Base-by-base conservation (phyloP, 2,888 invertebrate genomes). In the Asteroscopus sphinx region DNA sequence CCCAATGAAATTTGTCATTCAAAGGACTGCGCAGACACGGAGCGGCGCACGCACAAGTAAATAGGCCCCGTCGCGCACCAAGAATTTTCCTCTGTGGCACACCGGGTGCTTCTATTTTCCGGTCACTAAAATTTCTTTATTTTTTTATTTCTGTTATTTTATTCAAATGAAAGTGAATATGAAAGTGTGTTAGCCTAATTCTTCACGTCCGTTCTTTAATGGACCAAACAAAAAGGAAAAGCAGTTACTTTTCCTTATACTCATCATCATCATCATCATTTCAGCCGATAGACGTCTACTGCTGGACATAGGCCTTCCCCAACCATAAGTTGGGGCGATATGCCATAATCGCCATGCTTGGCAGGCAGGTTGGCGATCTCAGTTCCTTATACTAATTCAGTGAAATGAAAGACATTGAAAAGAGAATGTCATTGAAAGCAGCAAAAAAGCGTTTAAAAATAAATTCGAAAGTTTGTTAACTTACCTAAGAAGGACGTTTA, bases 1-100 rank as follows among this genome's bases (percentile, higher is more conserved):
- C 75, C 86, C 72, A 78, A 91, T 90, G 92, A 93, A 93, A 92
- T 93, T 93, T 93, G 87, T 90, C 91, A 93, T 93, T 93, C 92
- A 88, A 82, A 72, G 80, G 83, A 75, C 82, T 77, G 77, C 80
- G 78, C 76, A 76, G 77, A 64, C 70, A 73, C 53, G 64, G 52
- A 62, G 70, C 58, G 80, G 82, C 88, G 85, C 77, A 76, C 61
- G 83, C 88, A 89, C 87, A 87, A 81, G 77, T 82, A 81, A 81
- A 82, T 84, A 83, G 82, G 73, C 72, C 65, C 72, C 66, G 45
- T 41, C 46, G 56, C 51, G 74, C 66, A 73, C 53, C 60, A 81
- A 85, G 77, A 82, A 86, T 93, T 93, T 93, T 85, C 93, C 89
- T 91, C 88, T 63, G 88, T 41, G 88, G 55, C 68, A 92, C 88